phyloP scores from a whole-genome alignment of 2,797 vertebrate genomes.

The Chaetophractus vellerosus region DNA sequence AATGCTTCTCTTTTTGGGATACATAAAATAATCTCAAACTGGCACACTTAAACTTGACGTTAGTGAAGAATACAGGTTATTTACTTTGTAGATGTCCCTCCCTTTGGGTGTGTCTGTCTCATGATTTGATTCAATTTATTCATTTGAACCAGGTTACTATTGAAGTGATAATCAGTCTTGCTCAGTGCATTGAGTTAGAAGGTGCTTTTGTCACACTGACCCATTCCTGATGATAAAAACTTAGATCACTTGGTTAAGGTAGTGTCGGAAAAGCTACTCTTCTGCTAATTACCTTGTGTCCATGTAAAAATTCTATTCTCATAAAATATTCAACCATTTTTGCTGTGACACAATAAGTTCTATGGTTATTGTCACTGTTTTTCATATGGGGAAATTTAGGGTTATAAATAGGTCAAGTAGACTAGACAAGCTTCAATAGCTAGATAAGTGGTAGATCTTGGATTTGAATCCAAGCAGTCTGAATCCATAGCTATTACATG shows the following conservation, averaged over 20 bases:
- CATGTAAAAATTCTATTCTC: background rate
- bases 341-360: background rate
- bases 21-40: too few relatives aligned
- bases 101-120: background rate
- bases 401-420: background rate
- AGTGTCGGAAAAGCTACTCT: background rate
- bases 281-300: background rate
- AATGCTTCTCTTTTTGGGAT: too few relatives aligned
- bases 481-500: background rate
- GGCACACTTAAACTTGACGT: background rate
- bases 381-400: background rate
- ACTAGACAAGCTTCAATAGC: background rate
- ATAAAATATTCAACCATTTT: background rate
- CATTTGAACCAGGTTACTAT: background rate
- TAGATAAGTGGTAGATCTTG: background rate
- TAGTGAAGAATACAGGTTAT: background rate
- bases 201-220: background rate
- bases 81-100: background rate
- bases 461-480: background rate
- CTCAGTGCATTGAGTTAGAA: background rate
- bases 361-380: background rate
- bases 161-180: background rate
- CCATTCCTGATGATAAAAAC: background rate
- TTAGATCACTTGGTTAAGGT: background rate
- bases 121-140: background rate